Evolutionary conservation across 2,797 vertebrate species (phyloP), one percentile per base, ranked within the genome.

Genomic region (Phrynocephalus vlangalii): DNA sequence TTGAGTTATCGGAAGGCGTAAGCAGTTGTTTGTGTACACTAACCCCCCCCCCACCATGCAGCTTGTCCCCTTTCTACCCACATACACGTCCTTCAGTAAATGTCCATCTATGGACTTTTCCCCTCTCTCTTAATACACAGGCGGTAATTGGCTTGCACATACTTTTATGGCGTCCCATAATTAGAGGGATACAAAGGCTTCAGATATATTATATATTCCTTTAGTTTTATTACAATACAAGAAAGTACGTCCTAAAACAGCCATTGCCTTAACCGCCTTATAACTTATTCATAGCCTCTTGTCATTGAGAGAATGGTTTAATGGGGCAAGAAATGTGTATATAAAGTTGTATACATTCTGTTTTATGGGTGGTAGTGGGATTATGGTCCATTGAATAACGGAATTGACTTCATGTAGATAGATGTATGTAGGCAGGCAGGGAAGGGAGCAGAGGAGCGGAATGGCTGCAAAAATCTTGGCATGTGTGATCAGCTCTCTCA

Each of bases 261-360:
- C 24, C 30, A 9, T 83, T 88, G 91, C 63, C 81, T 94, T 93
- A 90, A 88, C 83, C 82, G 24, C 48, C 85, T 50, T 85, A 86
- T 83, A 91, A 91, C 85, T 92, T 92, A 91, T 89, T 91, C 87
- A 91, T 80, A 66, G 84, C 87, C 71, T 90, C 84, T 85, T 92
- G 82, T 87, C 88, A 85, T 9, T 90, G 56, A 71, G 15, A 94
- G 79, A 89, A 30, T 85, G 90, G 92, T 90, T 95, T 95, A 95
- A 95, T 94, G 92, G 86, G 26, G 93, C 94, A 94, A 88, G 90
- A 93, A 93, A 94, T 89, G 86, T 1, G 1, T 88, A 85, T 84
- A 84, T 91, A 87, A 90, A 91, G 92, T 88, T 91, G 88, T 87
- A 93, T 90, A 91, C 90, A 90, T 91, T 85, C 83, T 75, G 78